A percentile compares a stretch with the other conserved stretches of the same genome.
phyloP scores from a whole-genome alignment of 2,888 invertebrate genomes.

The Ariolimax columbianus region DNA sequence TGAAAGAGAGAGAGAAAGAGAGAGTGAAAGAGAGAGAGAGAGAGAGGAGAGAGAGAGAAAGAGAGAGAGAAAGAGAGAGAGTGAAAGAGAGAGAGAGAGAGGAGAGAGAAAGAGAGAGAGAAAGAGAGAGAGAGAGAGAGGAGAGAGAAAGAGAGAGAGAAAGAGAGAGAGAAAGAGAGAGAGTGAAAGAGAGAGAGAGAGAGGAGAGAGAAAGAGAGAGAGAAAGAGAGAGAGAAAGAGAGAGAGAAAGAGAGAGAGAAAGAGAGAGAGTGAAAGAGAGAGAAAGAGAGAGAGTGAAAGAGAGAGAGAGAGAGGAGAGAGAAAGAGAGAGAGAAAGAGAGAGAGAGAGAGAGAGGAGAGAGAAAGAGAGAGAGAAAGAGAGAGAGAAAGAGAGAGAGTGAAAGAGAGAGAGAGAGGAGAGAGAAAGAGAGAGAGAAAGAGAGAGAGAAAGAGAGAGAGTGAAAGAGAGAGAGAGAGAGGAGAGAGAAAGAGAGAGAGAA shows the following conservation, averaged over 20 bases:
- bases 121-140: background rate
- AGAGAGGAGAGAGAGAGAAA: too few species aligned
- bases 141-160: background rate
- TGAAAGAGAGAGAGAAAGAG: too few species aligned
- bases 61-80: too few species aligned
- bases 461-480: background rate
- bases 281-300: too few species aligned
- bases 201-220: background rate
- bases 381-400: too few species aligned
- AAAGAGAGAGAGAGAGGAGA: background rate
- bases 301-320: background rate
- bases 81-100: too few species aligned
- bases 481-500: too few species aligned
- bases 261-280: too few species aligned
- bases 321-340: constrained; percentile 25
- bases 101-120: too few species aligned
- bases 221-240: background rate
- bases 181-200: too few species aligned
- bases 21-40: too few species aligned
- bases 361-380: background rate
- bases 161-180: background rate
- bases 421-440: background rate
- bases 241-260: background rate
- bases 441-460: background rate
- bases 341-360: background rate